phyloP scores from a whole-genome alignment of 1,140 invertebrate genomes.

The Hylyphantes graminicola region DNA sequence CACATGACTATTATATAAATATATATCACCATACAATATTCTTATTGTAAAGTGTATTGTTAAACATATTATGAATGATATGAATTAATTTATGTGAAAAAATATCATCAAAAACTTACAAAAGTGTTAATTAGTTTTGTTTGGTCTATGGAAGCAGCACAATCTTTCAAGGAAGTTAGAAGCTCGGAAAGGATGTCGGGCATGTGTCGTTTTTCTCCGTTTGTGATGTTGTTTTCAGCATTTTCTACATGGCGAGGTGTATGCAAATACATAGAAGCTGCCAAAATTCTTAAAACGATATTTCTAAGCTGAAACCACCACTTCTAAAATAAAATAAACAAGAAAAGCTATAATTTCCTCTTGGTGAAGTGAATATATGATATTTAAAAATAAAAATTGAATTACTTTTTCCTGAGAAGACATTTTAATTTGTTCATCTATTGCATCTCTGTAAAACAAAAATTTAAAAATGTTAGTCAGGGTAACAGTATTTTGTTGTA shows the following conservation, averaged over 20 bases:
- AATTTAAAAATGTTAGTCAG: background rate
- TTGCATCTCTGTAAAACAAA: conserved; percentile 61
- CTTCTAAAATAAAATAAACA: conserved; percentile 62
- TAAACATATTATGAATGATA: too few relatives aligned
- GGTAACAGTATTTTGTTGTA: background rate
- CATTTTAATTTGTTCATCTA: conserved; percentile 63
- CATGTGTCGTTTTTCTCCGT: conserved; percentile 60
- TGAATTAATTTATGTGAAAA: background rate
- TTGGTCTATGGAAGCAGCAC: conserved; percentile 53
- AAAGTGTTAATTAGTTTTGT: conserved; percentile 25
- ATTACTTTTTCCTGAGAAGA: conserved; percentile 66
- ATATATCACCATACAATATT: background rate
- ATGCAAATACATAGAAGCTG: conserved; percentile 64
- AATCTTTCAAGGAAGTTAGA: conserved; percentile 57
- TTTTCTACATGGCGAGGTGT: conserved; percentile 59
- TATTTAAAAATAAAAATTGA: conserved; percentile 25
- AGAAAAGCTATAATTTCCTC: background rate
- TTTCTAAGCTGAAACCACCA: conserved; percentile 66
- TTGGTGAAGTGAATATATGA: background rate
- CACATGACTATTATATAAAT: background rate
- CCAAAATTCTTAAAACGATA: conserved; percentile 64
- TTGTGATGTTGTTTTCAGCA: conserved; percentile 54
- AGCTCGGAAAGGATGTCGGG: conserved; percentile 63
- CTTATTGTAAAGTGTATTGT: too few relatives aligned
- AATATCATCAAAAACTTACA: conserved; percentile 22